Percentiles rank a stretch among this genome's conserved stretches.
phyloP scores from a whole-genome alignment of 2,888 invertebrate species.

The Apodemia hepburni region DNA sequence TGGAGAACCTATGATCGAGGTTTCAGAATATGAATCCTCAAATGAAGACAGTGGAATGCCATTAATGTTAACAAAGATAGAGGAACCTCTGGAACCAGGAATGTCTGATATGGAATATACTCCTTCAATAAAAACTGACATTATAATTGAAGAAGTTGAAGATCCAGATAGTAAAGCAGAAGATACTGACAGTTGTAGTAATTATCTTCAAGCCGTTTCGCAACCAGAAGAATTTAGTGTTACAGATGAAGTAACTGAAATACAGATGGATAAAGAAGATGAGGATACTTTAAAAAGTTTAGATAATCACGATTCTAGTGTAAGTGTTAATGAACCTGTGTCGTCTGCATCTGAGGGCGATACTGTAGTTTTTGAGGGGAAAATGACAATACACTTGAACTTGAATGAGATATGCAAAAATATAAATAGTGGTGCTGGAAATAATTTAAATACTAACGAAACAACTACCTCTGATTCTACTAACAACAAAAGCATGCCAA shows the following conservation, averaged over 20 bases:
- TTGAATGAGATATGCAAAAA: constrained; percentile 75
- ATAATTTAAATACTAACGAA: constrained; percentile 52
- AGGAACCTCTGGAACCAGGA: constrained; percentile 44
- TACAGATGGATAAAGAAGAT: constrained; percentile 73
- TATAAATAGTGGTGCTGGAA: constrained; percentile 68
- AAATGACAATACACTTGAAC: constrained; percentile 77
- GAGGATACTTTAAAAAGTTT: constrained; percentile 76
- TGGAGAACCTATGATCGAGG: constrained; percentile 64
- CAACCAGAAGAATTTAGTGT: constrained; percentile 67
- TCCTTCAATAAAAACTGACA: constrained; percentile 51
- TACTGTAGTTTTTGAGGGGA: constrained; percentile 76
- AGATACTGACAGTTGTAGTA: constrained; percentile 65
- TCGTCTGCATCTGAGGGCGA: constrained; percentile 75
- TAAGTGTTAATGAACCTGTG: constrained; percentile 74
- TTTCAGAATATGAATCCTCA: constrained; percentile 70
- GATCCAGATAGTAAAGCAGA: constrained; percentile 63
- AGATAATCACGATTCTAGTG: constrained; percentile 77
- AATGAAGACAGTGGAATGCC: constrained; percentile 59
- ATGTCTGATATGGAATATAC: constrained; percentile 44
- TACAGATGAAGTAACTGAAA: constrained; percentile 69
- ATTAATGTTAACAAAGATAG: constrained; percentile 51
- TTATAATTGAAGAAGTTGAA: constrained; percentile 69
- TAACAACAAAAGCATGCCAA: constrained; percentile 74
- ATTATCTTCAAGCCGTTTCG: constrained; percentile 66
- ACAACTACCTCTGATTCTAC: constrained; percentile 50